phyloP scores from a whole-genome alignment of 1,140 invertebrate genomes.

The Drosophila arizonae region DNA sequence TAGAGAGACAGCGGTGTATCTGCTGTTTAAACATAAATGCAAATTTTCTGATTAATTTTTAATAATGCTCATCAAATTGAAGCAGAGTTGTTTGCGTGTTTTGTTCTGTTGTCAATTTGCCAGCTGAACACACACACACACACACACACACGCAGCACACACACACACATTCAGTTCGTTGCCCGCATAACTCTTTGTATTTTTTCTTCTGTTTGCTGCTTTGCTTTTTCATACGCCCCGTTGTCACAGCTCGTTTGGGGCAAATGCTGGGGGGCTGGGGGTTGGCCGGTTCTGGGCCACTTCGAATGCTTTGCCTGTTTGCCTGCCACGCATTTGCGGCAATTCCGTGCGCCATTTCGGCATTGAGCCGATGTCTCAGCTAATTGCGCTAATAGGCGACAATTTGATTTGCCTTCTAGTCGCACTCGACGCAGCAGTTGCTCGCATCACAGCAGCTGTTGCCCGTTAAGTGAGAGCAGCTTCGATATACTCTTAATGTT shows the following conservation, averaged over 20 bases:
- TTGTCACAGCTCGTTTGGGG: background rate
- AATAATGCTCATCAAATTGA: slow-evolving; percentile 76
- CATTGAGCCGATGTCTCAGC: slow-evolving; percentile 28
- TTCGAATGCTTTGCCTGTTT: background rate
- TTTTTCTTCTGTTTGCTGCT: background rate
- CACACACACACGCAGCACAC: background rate
- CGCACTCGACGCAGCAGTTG: background rate
- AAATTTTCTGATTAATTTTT: slow-evolving; percentile 79
- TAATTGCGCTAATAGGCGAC: slow-evolving; percentile 72
- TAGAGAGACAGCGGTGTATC: background rate
- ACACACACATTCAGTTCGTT: too few relatives aligned
- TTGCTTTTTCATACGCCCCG: background rate
- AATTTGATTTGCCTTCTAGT: slow-evolving; percentile 51
- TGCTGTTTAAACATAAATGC: slow-evolving; percentile 61
- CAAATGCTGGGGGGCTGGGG: too few relatives aligned
- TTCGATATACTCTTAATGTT: too few relatives aligned
- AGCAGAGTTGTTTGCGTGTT: slow-evolving; percentile 52
- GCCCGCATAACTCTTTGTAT: background rate
- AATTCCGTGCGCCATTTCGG: slow-evolving; percentile 17
- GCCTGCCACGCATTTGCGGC: background rate
- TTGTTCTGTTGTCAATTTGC: slow-evolving; percentile 37
- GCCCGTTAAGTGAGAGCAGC: too few relatives aligned
- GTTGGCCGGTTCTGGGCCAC: too few relatives aligned
- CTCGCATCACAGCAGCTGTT: too few relatives aligned
- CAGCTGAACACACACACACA: slow-evolving; percentile 7